Evolutionary conservation across 1,140 invertebrate genomes (phyloP).

Genomic region (Solenopsis fugax): DNA sequence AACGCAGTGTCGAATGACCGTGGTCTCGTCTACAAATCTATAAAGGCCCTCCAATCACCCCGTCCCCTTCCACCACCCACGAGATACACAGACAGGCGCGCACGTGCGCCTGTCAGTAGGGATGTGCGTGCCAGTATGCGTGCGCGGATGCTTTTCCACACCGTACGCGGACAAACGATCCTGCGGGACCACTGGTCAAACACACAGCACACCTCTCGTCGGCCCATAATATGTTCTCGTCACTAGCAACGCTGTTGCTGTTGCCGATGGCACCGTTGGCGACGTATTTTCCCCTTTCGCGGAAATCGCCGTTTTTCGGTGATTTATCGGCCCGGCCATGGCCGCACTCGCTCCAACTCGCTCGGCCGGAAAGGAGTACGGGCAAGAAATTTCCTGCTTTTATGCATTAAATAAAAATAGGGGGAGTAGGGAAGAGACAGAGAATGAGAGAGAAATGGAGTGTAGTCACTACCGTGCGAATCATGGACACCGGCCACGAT

Average conservation of each 20-base stretch:
- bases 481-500: constrained; percentile 20
- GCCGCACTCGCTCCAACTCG: constrained; percentile 28
- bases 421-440: neutral
- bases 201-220: constrained; percentile 70
- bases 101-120: constrained; percentile 15
- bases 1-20: constrained; percentile 83
- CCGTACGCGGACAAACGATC: constrained; percentile 77
- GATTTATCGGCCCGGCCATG: constrained; percentile 70
- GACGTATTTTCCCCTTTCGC: constrained; percentile 78
- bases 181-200: constrained; percentile 80
- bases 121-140: neutral
- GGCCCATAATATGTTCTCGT: constrained; percentile 83
- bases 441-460: neutral
- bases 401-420: constrained; percentile 64
- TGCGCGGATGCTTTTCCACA: constrained; percentile 67
- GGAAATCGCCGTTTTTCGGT: constrained; percentile 79
- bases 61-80: constrained; percentile 18
- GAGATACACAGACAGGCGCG: constrained; percentile 23
- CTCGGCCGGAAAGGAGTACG: constrained; percentile 58
- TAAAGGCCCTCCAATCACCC: constrained; percentile 75
- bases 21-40: constrained; percentile 84
- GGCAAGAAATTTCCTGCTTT: constrained; percentile 67
- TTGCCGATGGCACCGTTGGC: constrained; percentile 68
- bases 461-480: constrained; percentile 35
- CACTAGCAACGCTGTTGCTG: constrained; percentile 79